Conservation (phyloP, 2,888 invertebrate genomes). For the Latrodectus elegans region DNA sequence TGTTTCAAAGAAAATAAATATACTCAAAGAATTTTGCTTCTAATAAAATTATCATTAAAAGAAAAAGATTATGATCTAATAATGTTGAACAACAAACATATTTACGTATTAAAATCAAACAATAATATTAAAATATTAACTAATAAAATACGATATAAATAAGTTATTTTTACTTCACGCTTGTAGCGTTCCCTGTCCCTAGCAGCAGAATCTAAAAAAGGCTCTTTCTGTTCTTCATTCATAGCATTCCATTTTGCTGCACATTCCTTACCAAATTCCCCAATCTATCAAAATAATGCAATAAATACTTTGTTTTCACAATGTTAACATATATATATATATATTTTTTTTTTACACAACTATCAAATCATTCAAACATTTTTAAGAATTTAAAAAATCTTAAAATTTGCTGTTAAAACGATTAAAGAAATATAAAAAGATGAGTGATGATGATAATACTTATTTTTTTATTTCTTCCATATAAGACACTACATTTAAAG, state of each 20-base stretch:
- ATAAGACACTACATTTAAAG: too few relatives aligned
- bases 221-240: slow-evolving; percentile 73
- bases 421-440: too few relatives aligned
- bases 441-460: too few relatives aligned
- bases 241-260: slow-evolving; percentile 75
- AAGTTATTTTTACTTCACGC: slow-evolving; percentile 72
- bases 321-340: background rate
- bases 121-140: background rate
- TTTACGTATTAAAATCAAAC: background rate
- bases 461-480: too few relatives aligned
- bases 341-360: too few relatives aligned
- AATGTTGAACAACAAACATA: background rate
- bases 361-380: too few relatives aligned
- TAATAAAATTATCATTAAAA: too few relatives aligned
- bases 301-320: background rate
- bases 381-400: too few relatives aligned
- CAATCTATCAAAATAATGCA: slow-evolving; percentile 72
- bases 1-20: too few relatives aligned
- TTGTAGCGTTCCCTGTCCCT: slow-evolving; percentile 75
- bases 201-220: slow-evolving; percentile 74
- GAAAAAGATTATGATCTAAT: too few relatives aligned
- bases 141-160: background rate
- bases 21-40: too few relatives aligned
- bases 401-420: too few relatives aligned
- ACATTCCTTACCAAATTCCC: slow-evolving; percentile 76